These are phyloP conservation scores for Galbula dea DNA, from an alignment of 2,113 vertebrate genomes.

Conservation along the genomic window DNA sequence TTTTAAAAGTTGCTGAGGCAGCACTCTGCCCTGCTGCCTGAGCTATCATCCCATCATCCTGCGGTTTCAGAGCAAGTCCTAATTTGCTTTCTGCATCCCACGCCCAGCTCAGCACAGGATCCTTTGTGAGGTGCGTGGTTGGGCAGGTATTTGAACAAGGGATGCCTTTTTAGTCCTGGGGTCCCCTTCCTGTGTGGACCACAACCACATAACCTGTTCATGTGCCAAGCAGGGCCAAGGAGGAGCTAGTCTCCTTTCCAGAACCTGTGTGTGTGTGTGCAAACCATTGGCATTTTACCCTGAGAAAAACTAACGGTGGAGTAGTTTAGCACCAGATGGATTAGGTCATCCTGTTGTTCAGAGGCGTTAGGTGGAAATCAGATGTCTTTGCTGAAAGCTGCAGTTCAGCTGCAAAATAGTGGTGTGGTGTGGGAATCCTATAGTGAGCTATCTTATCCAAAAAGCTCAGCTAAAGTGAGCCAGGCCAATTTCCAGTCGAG, in stretches of 20 bases:
- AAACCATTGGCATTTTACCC: background rate
- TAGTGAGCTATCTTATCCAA: background rate
- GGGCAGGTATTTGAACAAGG: background rate
- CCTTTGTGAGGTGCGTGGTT: background rate
- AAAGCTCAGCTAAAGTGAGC: background rate
- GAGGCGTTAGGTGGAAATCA: background rate
- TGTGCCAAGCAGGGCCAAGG: accelerated
- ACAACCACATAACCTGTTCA: background rate
- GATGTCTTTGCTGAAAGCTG: background rate
- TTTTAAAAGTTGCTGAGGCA: conserved; percentile 58
- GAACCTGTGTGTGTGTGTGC: accelerated
- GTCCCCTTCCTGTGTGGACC: background rate
- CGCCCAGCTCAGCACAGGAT: background rate
- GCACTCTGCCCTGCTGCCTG: conserved; percentile 31
- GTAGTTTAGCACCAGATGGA: background rate
- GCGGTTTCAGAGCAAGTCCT: background rate
- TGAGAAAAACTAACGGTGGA: background rate
- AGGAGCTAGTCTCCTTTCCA: background rate
- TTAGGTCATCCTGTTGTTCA: background rate
- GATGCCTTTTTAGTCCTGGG: background rate
- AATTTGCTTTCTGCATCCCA: conserved; percentile 35
- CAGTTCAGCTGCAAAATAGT: background rate
- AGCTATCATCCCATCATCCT: background rate
- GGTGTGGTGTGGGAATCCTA: background rate
- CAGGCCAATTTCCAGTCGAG: background rate